Base-by-base conservation (phyloP, 35 echinoderm and acorn worm genomes). In the Stichopus chloronotus region DNA sequence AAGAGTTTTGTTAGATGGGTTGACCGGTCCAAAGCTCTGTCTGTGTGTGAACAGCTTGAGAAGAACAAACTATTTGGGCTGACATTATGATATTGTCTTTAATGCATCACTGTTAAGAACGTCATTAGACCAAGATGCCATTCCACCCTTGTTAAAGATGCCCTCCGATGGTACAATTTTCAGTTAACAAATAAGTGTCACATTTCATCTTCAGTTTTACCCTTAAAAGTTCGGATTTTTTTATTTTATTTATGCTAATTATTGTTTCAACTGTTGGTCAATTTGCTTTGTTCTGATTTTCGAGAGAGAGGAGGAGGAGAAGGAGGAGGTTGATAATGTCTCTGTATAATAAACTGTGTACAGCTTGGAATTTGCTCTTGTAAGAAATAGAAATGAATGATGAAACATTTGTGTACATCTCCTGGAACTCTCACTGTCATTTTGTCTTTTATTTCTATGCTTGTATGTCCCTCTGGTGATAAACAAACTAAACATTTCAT, bases 291-390 rank as follows among this genome's bases (percentile, higher is more conserved):
- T 65, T 65, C 19, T 43, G 30, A 43, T 43, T 43, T 43, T 43
- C 30, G 30, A 43, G 30, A 43, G 30, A 43, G n/a, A n/a, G n/a
- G n/a, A n/a, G n/a, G 60, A 9, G 60, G 78, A 24, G 24, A 5
- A 81, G 5, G 12, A 55, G 11, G 22, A 65, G 11, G 19, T 14
- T 65, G 61, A 65, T 65, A 8, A 65, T 65, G 61, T 65, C 61
- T 65, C 61, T 65, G 61, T 65, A 65, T 65, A 65, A 19, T 25
- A 78, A 78, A 78, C 21, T 83, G 80, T 83, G 55, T 83, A 83
- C 80, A 83, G 80, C 80, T 83, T 83, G 80, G 80, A 83, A 83
- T 83, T 78, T 55, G 80, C 80, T 83, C 80, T 83, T 83, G 80
- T 56, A 83, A 83, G 80, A 83, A 83, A 83, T 13, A 43, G 52